phyloP scores from a whole-genome alignment of 2,888 invertebrate species.

The Synergus japonicus region DNA sequence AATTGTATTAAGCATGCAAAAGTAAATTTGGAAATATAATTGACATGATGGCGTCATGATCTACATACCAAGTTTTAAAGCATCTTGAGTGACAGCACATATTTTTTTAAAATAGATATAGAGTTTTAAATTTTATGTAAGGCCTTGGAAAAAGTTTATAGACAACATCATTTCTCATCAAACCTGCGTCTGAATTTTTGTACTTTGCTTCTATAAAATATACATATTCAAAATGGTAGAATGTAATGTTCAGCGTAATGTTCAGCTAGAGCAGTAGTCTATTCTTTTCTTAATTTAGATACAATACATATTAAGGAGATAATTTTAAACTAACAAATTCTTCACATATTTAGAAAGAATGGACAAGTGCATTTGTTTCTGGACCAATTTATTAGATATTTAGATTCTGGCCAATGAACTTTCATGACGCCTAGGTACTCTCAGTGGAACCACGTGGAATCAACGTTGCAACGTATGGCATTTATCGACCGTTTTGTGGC shows the following conservation, averaged over 20 bases:
- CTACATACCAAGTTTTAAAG: not conserved
- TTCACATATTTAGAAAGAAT: not conserved
- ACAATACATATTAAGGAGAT: not conserved
- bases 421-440: not conserved
- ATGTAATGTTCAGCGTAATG: too few relatives aligned
- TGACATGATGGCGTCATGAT: not conserved
- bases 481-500: conserved; percentile 33
- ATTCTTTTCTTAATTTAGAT: too few relatives aligned
- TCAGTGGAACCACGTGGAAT: conserved; percentile 17
- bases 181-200: not conserved
- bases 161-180: not conserved
- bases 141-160: not conserved
- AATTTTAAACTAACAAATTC: not conserved
- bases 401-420: not conserved
- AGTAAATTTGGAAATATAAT: conserved; percentile 1
- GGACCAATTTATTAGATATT: not conserved
- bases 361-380: not conserved
- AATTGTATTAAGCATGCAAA: conserved; percentile 26
- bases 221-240: not conserved
- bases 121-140: not conserved
- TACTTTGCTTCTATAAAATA: not conserved
- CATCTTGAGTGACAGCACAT: not conserved
- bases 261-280: not conserved
- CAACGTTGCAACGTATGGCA: conserved; percentile 5
- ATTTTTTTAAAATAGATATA: not conserved